Conservation (phyloP, 1,140 invertebrate genomes). For the Eriosoma lanigerum region DNA sequence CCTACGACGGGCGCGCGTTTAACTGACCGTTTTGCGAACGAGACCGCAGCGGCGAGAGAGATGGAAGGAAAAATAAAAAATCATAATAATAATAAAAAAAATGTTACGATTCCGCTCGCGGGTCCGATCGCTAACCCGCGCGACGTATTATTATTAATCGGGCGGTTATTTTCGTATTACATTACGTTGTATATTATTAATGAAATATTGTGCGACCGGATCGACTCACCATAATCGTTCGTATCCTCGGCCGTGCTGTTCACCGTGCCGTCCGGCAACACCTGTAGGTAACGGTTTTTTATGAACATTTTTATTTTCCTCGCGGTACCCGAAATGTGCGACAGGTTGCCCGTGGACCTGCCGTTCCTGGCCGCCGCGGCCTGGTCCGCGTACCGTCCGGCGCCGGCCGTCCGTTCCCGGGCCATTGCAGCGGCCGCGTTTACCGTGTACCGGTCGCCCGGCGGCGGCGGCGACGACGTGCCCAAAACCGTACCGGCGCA, state of each 20-base stretch:
- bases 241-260: constrained; percentile 73
- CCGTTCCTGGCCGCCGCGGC: constrained; percentile 45
- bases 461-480: too few relatives aligned
- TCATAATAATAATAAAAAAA: not conserved
- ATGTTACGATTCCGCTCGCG: not conserved
- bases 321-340: constrained; percentile 70
- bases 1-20: not conserved
- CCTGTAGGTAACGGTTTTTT: constrained; percentile 75
- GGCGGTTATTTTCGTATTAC: too few relatives aligned
- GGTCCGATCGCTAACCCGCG: not conserved
- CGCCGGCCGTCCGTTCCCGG: constrained; percentile 7
- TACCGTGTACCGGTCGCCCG: constrained; percentile 5
- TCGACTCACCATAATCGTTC: constrained; percentile 78
- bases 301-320: constrained; percentile 78
- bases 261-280: constrained; percentile 76
- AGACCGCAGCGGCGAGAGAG: not conserved
- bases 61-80: not conserved
- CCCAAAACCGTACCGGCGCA: constrained; percentile 29
- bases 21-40: too few relatives aligned
- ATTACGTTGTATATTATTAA: too few relatives aligned
- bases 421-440: not conserved
- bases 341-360: constrained; percentile 59
- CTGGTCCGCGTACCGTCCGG: constrained; percentile 17
- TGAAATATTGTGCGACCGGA: constrained; percentile 23
- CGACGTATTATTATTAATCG: too few relatives aligned